phyloP scores from a whole-genome alignment of 2,888 invertebrate species.

The Dysmachus trigonus region DNA sequence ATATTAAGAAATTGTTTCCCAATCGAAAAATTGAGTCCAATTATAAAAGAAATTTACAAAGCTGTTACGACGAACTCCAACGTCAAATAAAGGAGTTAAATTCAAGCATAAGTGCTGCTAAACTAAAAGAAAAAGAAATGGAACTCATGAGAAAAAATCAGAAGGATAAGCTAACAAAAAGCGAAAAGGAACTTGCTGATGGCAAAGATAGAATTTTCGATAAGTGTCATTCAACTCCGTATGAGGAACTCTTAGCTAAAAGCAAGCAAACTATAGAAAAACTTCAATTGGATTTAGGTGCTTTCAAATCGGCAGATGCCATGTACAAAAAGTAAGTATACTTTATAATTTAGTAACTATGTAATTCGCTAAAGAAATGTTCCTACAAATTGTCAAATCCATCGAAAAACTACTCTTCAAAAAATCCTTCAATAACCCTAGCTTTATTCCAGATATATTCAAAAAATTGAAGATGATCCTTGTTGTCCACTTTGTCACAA shows the following conservation, averaged over 20 bases:
- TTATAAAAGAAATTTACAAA: slow-evolving; percentile 68
- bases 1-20: slow-evolving; percentile 72
- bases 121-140: slow-evolving; percentile 60
- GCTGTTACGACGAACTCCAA: slow-evolving; percentile 68
- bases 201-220: slow-evolving; percentile 69
- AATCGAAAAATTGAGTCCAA: slow-evolving; percentile 71
- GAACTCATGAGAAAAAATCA: slow-evolving; percentile 74
- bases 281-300: slow-evolving; percentile 68
- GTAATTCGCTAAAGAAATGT: background rate
- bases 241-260: slow-evolving; percentile 72
- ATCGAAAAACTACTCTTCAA: no score
- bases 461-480: slow-evolving; percentile 70
- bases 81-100: slow-evolving; percentile 67
- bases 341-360: no score
- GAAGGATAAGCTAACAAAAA: slow-evolving; percentile 68
- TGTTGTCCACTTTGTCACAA: slow-evolving; percentile 90
- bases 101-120: slow-evolving; percentile 66
- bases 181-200: slow-evolving; percentile 70
- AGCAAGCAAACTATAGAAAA: slow-evolving; percentile 74
- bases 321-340: slow-evolving; percentile 60
- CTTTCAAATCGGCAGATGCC: slow-evolving; percentile 61
- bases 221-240: slow-evolving; percentile 70
- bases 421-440: background rate
- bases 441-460: slow-evolving; percentile 57
- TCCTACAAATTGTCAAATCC: background rate